Base-by-base conservation (phyloP, 2,113 vertebrate species). In the Lophotis ruficrista region DNA sequence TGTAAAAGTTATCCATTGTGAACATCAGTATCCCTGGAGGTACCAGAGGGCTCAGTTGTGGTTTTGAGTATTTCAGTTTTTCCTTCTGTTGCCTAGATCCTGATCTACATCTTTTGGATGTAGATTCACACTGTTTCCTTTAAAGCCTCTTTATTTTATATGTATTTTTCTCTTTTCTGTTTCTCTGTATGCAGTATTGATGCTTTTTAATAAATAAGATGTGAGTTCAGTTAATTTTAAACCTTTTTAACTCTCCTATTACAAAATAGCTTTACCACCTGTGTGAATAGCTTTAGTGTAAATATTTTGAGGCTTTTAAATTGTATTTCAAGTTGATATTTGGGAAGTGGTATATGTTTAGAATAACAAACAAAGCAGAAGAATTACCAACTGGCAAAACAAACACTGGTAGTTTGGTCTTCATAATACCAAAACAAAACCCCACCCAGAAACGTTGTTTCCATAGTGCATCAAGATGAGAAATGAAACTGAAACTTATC, bases 401-500 rank as follows among this genome's bases (percentile, higher is more conserved):
- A 78, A 68, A 11, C 9, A 27, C 25, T 60, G n/a, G 51, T 51
- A 73, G 6, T 31, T 64, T 64, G 27, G 18, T 76, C 18, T 84
- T 68, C 1, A 0, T 75, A 15, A 57, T 79, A 23, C 9, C 19
- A 54, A 6, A 35, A 14, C 27, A 86, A 58, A 54, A 25, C 3
- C 11, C 43, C 43, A 71, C 31, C 21, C 24, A 71, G 53, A 83
- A 84, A 45, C 57, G 7, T 62, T 89, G 16, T 89, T 95, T 87
- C 38, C 25, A 21, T 38, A 56, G 53, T 37, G 43, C 0, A 1
- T 80, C 78, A 76, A 71, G 30, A 69, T 80, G 66, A 93, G 85
- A 85, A 95, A 93, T 90, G 25, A 92, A 90, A 90, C 69, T 64
- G 90, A 90, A 94, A 85, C 53, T 71, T 87, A 68, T 43, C 53